Conservation (phyloP, 2,888 invertebrate species). For the Drosophila mulleri region DNA sequence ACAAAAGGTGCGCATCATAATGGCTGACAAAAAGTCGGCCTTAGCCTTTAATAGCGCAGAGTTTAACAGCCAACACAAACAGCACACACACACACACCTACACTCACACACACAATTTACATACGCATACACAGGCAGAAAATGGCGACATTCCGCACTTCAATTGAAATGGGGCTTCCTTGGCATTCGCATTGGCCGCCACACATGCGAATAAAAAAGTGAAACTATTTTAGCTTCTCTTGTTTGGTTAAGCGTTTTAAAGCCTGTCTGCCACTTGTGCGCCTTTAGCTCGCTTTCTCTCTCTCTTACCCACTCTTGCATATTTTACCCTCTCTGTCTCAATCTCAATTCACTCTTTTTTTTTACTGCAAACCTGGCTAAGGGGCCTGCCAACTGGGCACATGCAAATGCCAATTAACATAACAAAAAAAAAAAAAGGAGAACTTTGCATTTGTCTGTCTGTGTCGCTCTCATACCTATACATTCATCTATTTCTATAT, state of each 20-base stretch:
- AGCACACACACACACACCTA: slow-evolving; percentile 24
- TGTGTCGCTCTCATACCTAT: slow-evolving; percentile 19
- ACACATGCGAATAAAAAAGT: slow-evolving; percentile 52
- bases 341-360: background rate
- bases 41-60: slow-evolving; percentile 79
- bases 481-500: background rate
- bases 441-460: slow-evolving; percentile 52
- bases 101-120: slow-evolving; percentile 16
- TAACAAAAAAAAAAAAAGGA: slow-evolving; percentile 72
- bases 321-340: background rate
- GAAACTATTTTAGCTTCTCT: slow-evolving; percentile 69
- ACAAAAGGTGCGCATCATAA: slow-evolving; percentile 79
- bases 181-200: slow-evolving; percentile 63
- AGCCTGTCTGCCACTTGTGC: slow-evolving; percentile 58
- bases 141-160: slow-evolving; percentile 72
- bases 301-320: background rate
- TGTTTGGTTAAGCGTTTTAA: slow-evolving; percentile 80
- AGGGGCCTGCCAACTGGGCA: slow-evolving; percentile 27
- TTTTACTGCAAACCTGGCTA: slow-evolving; percentile 2
- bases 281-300: slow-evolving; percentile 7
- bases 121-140: slow-evolving; percentile 37
- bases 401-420: slow-evolving; percentile 77
- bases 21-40: slow-evolving; percentile 81
- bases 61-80: slow-evolving; percentile 80
- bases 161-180: slow-evolving; percentile 66